Percentiles rank a stretch among this genome's conserved stretches.
Conservation (phyloP, 2,797 vertebrate species). For the Paedocypris micromegethes region DNA sequence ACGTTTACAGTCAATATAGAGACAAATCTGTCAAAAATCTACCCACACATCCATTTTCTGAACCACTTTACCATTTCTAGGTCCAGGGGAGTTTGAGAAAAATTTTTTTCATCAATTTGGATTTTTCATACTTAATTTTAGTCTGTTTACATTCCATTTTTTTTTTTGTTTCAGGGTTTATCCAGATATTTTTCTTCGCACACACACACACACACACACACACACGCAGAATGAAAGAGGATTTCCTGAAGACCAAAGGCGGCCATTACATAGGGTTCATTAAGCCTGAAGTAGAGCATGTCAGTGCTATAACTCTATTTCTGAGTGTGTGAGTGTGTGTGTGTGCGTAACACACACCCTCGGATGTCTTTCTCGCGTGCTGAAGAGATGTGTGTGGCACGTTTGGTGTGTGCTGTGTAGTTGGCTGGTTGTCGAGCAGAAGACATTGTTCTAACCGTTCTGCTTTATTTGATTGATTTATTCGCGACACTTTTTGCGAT, state of each 20-base stretch:
- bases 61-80: no score
- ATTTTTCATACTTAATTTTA: slow-evolving; percentile 34
- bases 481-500: no score
- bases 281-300: slow-evolving; percentile 75
- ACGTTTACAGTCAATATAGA: no score
- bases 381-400: background rate
- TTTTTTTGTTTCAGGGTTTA: slow-evolving; percentile 23
- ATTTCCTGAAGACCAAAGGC: slow-evolving; percentile 72
- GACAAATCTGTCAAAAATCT: no score
- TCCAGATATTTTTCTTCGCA: slow-evolving; percentile 25
- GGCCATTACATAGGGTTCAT: slow-evolving; percentile 73
- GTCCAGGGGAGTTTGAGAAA: no score
- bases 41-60: no score
- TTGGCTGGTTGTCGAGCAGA: no score
- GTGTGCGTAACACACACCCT: slow-evolving; percentile 1
- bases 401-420: background rate
- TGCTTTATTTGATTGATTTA: no score
- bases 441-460: no score
- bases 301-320: slow-evolving; percentile 65
- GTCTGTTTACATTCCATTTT: slow-evolving; percentile 46
- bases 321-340: slow-evolving; percentile 30
- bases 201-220: background rate
- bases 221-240: slow-evolving; percentile 66
- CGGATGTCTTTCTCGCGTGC: slow-evolving; percentile 6
- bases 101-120: no score